Evolutionary conservation across 2,113 vertebrate species (phyloP).

Genomic region (Heloderma charlesbogerti): DNA sequence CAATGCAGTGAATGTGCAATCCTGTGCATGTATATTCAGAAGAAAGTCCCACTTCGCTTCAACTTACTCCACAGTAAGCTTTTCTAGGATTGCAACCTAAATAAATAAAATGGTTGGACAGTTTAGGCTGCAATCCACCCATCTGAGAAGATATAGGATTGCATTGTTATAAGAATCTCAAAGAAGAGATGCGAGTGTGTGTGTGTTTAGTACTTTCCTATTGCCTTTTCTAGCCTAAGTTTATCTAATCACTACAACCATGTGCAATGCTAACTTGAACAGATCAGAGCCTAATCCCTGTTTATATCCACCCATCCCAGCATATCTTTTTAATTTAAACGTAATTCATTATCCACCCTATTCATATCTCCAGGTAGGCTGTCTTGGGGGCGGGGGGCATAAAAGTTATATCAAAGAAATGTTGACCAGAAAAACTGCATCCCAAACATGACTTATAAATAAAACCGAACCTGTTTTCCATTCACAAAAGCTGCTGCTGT

Average conservation of each 20-base stretch:
- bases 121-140: background rate
- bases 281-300: background rate
- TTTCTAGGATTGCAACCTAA: background rate
- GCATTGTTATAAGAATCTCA: too few species aligned
- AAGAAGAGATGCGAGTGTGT: accelerated
- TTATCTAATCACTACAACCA: conserved; percentile 6
- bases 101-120: background rate
- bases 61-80: background rate
- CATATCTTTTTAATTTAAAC: background rate
- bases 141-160: background rate
- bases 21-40: background rate
- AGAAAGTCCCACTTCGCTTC: background rate
- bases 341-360: too few species aligned
- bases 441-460: background rate
- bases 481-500: conserved; percentile 35
- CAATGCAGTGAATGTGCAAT: background rate
- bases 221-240: background rate
- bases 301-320: background rate
- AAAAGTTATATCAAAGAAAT: background rate
- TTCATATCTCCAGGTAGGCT: background rate
- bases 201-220: background rate
- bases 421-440: background rate
- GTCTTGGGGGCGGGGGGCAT: background rate
- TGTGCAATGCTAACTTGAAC: conserved; percentile 24
- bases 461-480: background rate